phyloP scores from a whole-genome alignment of 2,797 vertebrate genomes.

The Alca torda region DNA sequence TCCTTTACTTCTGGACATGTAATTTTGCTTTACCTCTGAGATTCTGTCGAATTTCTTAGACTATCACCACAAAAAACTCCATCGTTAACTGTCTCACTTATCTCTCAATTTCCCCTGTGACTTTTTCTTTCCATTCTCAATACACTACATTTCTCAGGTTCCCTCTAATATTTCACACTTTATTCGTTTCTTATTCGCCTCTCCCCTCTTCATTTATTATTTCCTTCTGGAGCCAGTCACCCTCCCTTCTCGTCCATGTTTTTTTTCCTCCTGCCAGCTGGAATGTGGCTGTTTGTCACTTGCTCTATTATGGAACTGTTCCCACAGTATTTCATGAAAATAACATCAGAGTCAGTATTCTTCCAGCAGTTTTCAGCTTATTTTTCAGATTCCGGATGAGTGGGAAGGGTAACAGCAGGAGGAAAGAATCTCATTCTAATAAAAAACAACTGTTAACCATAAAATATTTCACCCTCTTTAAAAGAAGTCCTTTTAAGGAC shows the following conservation, averaged over 20 bases:
- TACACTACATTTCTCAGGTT: background rate
- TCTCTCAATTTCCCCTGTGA: background rate
- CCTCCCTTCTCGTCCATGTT: background rate
- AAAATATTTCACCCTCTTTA: background rate
- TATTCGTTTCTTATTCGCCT: background rate
- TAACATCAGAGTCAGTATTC: slow-evolving; percentile 29
- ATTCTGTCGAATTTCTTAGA: background rate
- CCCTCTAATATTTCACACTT: background rate
- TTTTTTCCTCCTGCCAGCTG: slow-evolving; percentile 5
- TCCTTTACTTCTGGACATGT: background rate
- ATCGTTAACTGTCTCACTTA: background rate
- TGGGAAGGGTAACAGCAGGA: slow-evolving; percentile 50
- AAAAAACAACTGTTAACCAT: slow-evolving; percentile 14
- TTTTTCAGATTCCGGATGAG: slow-evolving; percentile 45
- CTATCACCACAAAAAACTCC: background rate
- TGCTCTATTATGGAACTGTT: slow-evolving; percentile 41
- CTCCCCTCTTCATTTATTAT: background rate
- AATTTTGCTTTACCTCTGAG: background rate
- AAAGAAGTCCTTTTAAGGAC: background rate
- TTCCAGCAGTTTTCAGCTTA: slow-evolving; percentile 57
- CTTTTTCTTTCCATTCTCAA: background rate
- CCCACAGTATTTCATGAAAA: slow-evolving; percentile 47
- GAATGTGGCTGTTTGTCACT: slow-evolving; percentile 37
- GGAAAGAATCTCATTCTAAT: slow-evolving; percentile 14
- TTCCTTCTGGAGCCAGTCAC: background rate